These are phyloP conservation scores for Standfussiana lucernea DNA, from an alignment of 2,888 invertebrate species.

Conservation along the genomic window DNA sequence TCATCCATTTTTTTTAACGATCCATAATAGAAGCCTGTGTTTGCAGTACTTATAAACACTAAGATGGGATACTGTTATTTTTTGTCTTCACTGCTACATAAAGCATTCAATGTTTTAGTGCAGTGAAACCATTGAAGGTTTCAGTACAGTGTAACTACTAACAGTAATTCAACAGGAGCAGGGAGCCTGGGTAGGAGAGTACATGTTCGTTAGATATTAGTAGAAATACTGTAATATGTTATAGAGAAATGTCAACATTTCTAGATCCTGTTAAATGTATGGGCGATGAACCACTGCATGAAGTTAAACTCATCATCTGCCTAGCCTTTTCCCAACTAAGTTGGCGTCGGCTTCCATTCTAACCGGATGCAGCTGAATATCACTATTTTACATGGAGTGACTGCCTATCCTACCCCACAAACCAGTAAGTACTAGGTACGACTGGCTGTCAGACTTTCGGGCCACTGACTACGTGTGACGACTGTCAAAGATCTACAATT, in stretches of 20 bases:
- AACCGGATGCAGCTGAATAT: no score
- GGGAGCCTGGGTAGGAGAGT: background rate
- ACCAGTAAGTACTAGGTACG: no score
- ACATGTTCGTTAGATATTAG: no score
- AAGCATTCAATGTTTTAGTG: background rate
- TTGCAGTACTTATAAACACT: background rate
- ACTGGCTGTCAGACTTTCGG: background rate
- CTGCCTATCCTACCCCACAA: no score
- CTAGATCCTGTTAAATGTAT: background rate
- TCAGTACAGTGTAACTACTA: background rate
- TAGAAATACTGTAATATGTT: no score
- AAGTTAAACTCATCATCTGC: background rate
- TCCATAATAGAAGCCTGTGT: background rate
- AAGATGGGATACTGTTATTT: background rate
- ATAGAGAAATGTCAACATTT: no score
- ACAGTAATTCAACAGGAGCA: background rate
- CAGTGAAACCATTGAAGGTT: background rate
- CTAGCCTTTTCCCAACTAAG: background rate
- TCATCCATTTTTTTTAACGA: background rate
- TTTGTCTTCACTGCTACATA: background rate
- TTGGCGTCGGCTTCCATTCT: background rate
- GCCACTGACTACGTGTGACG: background rate
- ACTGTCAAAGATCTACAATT: background rate
- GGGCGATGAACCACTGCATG: background rate
- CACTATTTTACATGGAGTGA: no score